Evolutionary conservation across 2,113 vertebrate genomes (phyloP).

Genomic region (Saimiri boliviensis): DNA sequence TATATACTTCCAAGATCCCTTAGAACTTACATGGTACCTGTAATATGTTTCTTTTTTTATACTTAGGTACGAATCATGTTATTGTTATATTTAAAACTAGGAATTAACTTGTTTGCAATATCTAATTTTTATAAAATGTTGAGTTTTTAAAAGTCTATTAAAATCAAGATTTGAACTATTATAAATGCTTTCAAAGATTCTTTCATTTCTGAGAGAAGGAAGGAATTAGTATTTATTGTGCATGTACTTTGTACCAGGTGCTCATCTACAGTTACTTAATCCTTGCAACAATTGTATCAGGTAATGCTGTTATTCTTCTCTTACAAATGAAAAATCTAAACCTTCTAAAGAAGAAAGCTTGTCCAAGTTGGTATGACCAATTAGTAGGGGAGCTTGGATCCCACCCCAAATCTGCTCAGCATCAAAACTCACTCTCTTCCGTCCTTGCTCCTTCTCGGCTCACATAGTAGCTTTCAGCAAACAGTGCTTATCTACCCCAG

Average conservation of each 20-base stretch:
- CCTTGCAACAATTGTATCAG: neutral
- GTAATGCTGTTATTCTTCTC: neutral
- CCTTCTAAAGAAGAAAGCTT: neutral
- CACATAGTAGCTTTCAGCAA: neutral
- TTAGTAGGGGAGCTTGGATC: neutral
- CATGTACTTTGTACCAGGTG: neutral
- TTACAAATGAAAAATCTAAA: neutral
- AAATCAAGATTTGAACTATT: neutral
- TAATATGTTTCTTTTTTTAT: neutral
- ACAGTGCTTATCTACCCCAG: neutral
- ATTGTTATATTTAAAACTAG: slow-evolving; percentile 2
- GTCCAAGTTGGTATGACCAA: neutral
- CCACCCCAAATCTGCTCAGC: neutral
- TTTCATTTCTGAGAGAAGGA: neutral
- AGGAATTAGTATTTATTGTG: neutral
- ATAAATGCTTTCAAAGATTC: neutral
- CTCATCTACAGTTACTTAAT: neutral
- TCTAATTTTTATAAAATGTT: neutral
- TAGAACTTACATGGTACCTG: neutral
- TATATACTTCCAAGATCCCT: neutral
- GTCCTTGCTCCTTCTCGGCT: neutral
- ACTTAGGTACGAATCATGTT: neutral
- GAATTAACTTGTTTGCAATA: slow-evolving; percentile 10
- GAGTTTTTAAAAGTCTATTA: neutral
- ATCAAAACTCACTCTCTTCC: neutral